These are phyloP conservation scores for Chiloscyllium punctatum DNA, from an alignment of 2,797 vertebrate genomes.

Conservation along the genomic window DNA sequence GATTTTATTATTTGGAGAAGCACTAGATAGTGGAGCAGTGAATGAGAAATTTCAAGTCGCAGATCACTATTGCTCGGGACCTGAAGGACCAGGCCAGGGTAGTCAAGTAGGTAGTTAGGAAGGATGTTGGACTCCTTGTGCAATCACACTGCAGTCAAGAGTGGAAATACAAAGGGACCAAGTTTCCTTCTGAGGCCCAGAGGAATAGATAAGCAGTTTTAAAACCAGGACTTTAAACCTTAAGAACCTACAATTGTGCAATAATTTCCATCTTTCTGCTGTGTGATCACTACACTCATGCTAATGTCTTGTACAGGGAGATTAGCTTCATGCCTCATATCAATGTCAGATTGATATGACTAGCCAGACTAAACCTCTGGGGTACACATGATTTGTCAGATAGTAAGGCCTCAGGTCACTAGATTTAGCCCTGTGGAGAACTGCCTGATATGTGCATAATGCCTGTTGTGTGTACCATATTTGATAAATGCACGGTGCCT, in stretches of 20 bases:
- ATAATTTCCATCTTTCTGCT: neutral
- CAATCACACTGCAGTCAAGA: neutral
- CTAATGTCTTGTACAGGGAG: neutral
- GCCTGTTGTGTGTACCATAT: neutral
- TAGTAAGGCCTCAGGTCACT: neutral
- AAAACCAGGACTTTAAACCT: neutral
- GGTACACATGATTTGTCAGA: neutral
- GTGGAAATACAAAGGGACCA: neutral
- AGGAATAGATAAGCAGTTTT: neutral
- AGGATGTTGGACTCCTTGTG: neutral
- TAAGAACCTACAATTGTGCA: neutral
- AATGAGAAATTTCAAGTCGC: neutral
- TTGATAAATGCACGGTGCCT: neutral
- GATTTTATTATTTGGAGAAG: neutral
- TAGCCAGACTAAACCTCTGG: neutral
- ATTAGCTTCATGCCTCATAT: neutral
- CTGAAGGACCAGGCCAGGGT: neutral
- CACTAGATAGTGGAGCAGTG: neutral
- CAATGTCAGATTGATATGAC: neutral
- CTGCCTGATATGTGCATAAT: neutral
- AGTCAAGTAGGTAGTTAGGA: neutral
- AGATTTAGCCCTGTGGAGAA: neutral
- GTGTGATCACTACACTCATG: neutral
- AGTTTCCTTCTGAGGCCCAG: neutral
- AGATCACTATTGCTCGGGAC: neutral